Conservation (phyloP, 2,113 vertebrate species). For the Harpagus bidentatus region DNA sequence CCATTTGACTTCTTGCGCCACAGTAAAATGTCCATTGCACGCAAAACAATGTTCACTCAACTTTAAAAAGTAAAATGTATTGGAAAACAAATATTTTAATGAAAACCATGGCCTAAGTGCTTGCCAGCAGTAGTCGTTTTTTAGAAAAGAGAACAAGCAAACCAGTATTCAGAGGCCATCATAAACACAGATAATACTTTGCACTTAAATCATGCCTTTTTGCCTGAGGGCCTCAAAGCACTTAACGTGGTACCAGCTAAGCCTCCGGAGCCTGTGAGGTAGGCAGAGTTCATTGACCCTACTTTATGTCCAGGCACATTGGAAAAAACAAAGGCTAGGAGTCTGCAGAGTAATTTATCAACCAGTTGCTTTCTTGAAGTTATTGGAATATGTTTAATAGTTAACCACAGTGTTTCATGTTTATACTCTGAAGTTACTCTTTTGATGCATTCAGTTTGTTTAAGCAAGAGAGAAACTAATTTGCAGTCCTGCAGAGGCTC, state of each 20-base stretch:
- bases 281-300: not conserved
- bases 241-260: not conserved
- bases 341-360: not conserved
- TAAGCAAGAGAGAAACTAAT: not conserved
- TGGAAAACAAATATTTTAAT: conserved; percentile 65
- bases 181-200: not conserved
- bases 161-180: not conserved
- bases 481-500: not conserved
- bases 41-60: not conserved
- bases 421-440: not conserved
- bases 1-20: conserved; percentile 5
- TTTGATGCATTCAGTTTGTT: not conserved
- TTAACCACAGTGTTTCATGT: not conserved
- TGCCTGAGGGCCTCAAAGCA: not conserved
- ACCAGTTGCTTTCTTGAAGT: not conserved
- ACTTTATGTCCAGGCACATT: not conserved
- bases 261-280: not conserved
- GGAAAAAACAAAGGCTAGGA: not conserved
- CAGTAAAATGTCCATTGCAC: not conserved
- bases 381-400: not conserved
- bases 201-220: not conserved
- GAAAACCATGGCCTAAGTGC: not conserved
- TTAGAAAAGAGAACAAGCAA: not conserved
- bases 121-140: not conserved
- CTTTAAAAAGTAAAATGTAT: conserved; percentile 57